These are phyloP conservation scores for Xestia rhomboidea DNA, from an alignment of 2,888 invertebrate species.

Conservation along the genomic window DNA sequence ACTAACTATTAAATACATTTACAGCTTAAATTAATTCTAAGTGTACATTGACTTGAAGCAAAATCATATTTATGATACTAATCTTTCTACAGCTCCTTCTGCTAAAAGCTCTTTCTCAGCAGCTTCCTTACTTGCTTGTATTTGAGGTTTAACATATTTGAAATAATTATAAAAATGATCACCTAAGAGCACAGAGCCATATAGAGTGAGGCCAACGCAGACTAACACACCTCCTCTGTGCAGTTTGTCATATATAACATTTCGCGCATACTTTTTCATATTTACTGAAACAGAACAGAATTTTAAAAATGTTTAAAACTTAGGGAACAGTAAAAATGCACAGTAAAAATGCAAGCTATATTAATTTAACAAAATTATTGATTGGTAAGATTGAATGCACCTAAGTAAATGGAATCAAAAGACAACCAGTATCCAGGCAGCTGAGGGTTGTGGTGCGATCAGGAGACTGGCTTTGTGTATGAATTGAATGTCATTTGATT, in stretches of 20 bases:
- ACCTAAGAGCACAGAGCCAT: slow-evolving; percentile 78
- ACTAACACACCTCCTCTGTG: slow-evolving; percentile 86
- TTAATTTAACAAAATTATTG: background rate
- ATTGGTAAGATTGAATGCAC: background rate
- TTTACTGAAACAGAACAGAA: slow-evolving; percentile 69
- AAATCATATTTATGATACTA: slow-evolving; percentile 70
- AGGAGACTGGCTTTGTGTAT: background rate
- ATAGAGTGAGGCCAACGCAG: slow-evolving; percentile 85
- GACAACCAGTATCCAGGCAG: background rate
- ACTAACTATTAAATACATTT: slow-evolving; percentile 65
- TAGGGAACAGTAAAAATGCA: background rate
- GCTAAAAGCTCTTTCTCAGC: slow-evolving; percentile 86
- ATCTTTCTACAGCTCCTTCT: slow-evolving; percentile 87
- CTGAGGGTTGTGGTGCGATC: background rate
- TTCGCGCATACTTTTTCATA: slow-evolving; percentile 87
- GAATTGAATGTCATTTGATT: background rate
- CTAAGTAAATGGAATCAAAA: background rate
- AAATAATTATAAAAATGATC: slow-evolving; percentile 86
- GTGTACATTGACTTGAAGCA: slow-evolving; percentile 37
- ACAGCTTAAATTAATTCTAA: slow-evolving; percentile 68
- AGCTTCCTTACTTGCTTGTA: slow-evolving; percentile 79
- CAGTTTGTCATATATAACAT: slow-evolving; percentile 84
- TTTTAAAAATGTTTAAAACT: background rate
- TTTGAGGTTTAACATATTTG: slow-evolving; percentile 84
- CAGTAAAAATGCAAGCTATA: background rate